Base-by-base conservation (phyloP, 1,140 invertebrate species). In the Rhizoglyphus robini region DNA sequence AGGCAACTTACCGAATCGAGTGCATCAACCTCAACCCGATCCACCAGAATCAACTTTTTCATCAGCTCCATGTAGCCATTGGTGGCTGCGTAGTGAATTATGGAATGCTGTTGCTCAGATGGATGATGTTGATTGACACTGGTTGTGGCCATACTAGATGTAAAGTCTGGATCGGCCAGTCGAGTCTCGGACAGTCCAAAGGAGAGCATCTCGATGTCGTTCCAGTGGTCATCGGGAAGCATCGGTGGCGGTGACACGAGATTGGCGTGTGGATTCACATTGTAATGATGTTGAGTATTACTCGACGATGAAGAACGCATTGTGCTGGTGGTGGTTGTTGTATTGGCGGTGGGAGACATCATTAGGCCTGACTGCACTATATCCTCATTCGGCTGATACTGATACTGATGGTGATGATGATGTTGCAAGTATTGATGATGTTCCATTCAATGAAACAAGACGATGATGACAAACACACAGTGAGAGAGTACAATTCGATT, bases 31-130 rank as follows among this genome's bases (percentile, higher is more conserved):
- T 60, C 30, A 32, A n/a, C n/a, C 1, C 2, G n/a, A n/a, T 60
- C 27, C 13, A 2, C 1, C 4, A 8, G 5, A 3, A 60, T 29
- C n/a, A 60, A 46, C 36, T 60, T 60, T 32, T 32, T 30, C 58
- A 60, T 34, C 58, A 60, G 36, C 2, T 15, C 72, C 73, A 66
- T 74, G 70, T 64, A 73, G 73, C 60, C 46, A 71, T 70, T 70
- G 31, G 32, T 60, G n/a, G 58, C 58, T 2, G 58, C 58, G 29
- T 60, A 2, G 29, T 60, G 58, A 32, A 60, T 46, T 8, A 60
- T 60, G 1, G 30, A 34, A 29, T 41, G 36, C 8, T 41, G 36
- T 8, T 41, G 8, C 36, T 11, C 8, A 41, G 8, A 41, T 11
- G 36, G 47, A 49, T 49, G 47, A 49, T 49, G 5, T 23, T 51